phyloP scores from a whole-genome alignment of 2,888 invertebrate species.

The Nephrotoma guestfalica region DNA sequence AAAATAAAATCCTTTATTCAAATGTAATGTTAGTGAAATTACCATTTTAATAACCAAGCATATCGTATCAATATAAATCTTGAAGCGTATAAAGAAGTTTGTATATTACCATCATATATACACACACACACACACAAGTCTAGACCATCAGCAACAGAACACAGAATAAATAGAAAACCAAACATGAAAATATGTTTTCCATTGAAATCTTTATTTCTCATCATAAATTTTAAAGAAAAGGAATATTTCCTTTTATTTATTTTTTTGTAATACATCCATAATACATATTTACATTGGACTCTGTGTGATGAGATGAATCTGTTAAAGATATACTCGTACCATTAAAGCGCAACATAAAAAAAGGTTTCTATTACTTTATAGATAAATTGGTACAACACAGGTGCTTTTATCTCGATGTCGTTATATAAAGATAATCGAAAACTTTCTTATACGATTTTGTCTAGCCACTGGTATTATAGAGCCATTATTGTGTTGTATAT shows the following conservation, averaged over 20 bases:
- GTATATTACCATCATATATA: background rate
- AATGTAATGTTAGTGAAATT: background rate
- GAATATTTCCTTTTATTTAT: background rate
- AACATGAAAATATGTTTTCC: background rate
- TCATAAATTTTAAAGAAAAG: background rate
- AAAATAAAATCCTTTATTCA: background rate
- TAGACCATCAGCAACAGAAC: background rate
- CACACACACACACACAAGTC: background rate
- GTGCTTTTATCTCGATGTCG: background rate
- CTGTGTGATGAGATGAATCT: background rate
- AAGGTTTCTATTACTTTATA: background rate
- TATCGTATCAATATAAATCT: background rate
- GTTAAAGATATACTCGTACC: background rate
- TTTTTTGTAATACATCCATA: background rate
- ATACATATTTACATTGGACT: background rate
- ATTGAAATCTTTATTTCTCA: background rate
- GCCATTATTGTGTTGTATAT: background rate
- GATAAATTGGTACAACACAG: background rate
- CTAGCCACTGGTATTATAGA: background rate
- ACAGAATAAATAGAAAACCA: background rate
- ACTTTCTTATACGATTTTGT: background rate
- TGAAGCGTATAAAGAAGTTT: background rate
- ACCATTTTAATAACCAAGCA: background rate
- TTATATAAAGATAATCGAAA: background rate
- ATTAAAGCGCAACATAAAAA: background rate